Evolutionary conservation across 1,140 invertebrate species (phyloP).

Genomic region (Bombus picipes): DNA sequence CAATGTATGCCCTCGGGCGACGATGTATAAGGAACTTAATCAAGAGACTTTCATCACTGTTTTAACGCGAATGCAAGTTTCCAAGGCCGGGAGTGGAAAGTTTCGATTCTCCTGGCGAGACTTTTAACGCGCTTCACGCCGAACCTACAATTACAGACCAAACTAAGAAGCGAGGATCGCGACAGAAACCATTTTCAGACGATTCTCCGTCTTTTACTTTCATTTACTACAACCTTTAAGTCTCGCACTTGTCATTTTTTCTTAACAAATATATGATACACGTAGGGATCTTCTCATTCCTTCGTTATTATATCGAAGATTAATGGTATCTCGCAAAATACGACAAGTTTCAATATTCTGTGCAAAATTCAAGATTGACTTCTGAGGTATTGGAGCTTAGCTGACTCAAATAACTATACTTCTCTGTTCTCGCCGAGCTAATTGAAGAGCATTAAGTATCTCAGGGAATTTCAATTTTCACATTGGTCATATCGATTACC

Average conservation of each 20-base stretch:
- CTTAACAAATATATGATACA: too few species aligned
- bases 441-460: background rate
- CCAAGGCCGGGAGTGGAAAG: background rate
- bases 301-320: too few species aligned
- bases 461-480: background rate
- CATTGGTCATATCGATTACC: background rate
- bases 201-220: background rate
- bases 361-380: too few species aligned
- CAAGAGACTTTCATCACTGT: background rate
- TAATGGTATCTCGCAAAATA: too few species aligned
- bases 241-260: too few species aligned
- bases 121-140: background rate
- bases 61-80: conserved; percentile 10
- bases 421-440: background rate
- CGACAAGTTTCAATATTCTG: background rate
- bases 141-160: background rate
- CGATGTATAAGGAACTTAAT: background rate
- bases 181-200: background rate
- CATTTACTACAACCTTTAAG: background rate
- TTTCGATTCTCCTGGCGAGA: conserved; percentile 2
- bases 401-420: too few species aligned
- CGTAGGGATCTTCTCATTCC: too few species aligned
- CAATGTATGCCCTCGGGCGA: background rate
- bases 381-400: too few species aligned
- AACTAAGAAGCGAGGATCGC: background rate